phyloP scores from a whole-genome alignment of 2,888 invertebrate genomes.

The Drosophila crucigera region DNA sequence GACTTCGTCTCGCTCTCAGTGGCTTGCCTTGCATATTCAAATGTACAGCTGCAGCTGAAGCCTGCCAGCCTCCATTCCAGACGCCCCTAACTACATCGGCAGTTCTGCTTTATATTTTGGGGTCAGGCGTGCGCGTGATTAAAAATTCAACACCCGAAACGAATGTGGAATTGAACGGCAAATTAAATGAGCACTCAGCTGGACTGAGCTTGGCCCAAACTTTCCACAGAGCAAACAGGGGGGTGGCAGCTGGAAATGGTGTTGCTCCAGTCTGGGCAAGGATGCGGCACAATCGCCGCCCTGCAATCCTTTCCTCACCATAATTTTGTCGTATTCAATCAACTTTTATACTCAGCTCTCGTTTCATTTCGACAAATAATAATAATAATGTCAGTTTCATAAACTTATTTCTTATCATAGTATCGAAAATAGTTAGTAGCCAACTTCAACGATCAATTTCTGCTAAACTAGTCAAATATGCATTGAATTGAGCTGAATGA shows the following conservation, averaged over 20 bases:
- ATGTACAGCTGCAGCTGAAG: constrained; percentile 39
- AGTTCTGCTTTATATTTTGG: constrained; percentile 20
- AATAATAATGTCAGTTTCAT: background rate
- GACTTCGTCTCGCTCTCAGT: constrained; percentile 40
- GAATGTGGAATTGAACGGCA: constrained; percentile 83
- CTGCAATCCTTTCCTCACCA: background rate
- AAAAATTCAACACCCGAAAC: constrained; percentile 83
- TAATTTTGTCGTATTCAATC: background rate
- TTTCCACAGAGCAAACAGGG: background rate
- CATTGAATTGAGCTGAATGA: background rate
- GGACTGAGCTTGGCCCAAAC: constrained; percentile 5
- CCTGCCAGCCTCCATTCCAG: background rate
- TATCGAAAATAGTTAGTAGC: accelerated
- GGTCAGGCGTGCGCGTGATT: constrained; percentile 79
- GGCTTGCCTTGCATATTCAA: constrained; percentile 70
- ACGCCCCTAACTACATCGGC: background rate
- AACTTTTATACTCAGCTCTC: background rate
- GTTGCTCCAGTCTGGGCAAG: background rate
- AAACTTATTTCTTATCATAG: too few species aligned
- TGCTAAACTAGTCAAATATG: background rate
- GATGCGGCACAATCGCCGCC: background rate
- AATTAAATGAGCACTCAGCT: constrained; percentile 78
- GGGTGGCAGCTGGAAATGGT: background rate
- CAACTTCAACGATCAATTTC: background rate
- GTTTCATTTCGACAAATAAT: background rate